Evolutionary conservation across 1,140 invertebrate species (phyloP), one percentile per base, ranked within the genome.

Genomic region (Panonychus citri): DNA sequence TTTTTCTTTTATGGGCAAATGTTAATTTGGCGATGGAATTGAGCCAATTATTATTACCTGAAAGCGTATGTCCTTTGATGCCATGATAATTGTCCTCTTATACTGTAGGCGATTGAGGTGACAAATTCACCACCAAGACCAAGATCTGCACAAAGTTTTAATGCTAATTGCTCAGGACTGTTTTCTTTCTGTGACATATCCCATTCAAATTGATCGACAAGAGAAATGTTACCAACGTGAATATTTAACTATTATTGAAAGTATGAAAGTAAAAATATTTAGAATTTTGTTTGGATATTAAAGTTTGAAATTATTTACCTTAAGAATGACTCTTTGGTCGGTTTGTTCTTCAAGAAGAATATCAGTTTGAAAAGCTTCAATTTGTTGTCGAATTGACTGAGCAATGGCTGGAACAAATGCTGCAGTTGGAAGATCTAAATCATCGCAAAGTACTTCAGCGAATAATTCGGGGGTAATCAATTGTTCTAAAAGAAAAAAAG

Each of bases 201-300:
- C 95, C 95, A 99, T 73, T 99, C 94, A 65, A 98, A 91, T 76
- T 98, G 94, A 74, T 99, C 94, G 2, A 96, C 90, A 40, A 99
- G 72, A 1, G 91, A 97, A 24, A 95, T 96, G 66, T 99, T 99
- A 19, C 94, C 95, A 13, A 99, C 93, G 67, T 99, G 94, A 65
- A 99, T 95, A 67, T 99, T 99, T 7, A 99, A 71, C 76, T 79
- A 60, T n/a, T 13, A 60, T 53, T 48, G 15, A 15, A 61, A 13
- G 34, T 30, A 40, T 34, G 30, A 7, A 0, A 19, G 53, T 5
- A 53, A n/a, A 30, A 7, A 5, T 28, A 15, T 54, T n/a, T 37
- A 24, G 13, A 21, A 21, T 25, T 59, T 5, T 8, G 26, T 52
- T 13, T 27, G 42, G 27, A 17, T n/a, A n/a, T 43, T 43, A 12